A percentile compares a stretch with the other conserved stretches of the same genome.
Evolutionary conservation across 2,797 vertebrate genomes (phyloP).

Genomic region (Cryptoblepharus egeriae): DNA sequence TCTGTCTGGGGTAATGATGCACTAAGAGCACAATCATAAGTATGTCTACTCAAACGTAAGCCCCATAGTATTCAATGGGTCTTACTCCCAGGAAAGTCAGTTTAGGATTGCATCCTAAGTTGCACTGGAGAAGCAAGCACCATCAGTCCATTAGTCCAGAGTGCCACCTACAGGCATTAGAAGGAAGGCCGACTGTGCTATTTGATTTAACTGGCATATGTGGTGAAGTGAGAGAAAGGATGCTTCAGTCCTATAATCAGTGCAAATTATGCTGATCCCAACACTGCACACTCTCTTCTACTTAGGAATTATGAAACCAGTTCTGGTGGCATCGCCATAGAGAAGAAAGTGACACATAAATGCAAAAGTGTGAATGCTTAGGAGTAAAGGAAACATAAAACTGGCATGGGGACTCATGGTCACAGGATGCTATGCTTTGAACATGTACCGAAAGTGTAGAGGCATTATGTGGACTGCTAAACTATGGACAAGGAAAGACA

Average conservation of each 20-base stretch:
- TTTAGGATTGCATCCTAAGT: no score
- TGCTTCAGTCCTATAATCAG: not conserved
- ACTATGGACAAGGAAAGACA: no score
- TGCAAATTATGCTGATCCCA: not conserved
- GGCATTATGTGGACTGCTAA: no score
- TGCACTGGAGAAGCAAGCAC: not conserved
- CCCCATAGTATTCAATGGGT: no score
- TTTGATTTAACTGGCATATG: not conserved
- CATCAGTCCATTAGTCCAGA: not conserved
- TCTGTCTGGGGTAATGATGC: no score
- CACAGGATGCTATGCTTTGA: no score
- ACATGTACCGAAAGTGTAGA: no score
- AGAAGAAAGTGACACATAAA: not conserved
- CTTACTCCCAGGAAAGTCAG: no score
- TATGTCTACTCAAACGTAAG: no score
- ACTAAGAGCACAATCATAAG: no score
- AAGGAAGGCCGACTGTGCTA: not conserved
- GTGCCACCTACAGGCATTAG: conserved; percentile 12
- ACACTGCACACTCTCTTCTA: not conserved
- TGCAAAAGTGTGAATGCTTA: not conserved
- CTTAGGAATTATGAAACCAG: not conserved
- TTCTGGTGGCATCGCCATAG: not conserved
- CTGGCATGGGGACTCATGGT: no score
- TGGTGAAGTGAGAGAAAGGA: not conserved
- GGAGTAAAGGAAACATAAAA: not conserved